These are phyloP conservation scores for Myanophis thanlyinensis DNA, from an alignment of 2,113 vertebrate genomes.

Conservation along the genomic window DNA sequence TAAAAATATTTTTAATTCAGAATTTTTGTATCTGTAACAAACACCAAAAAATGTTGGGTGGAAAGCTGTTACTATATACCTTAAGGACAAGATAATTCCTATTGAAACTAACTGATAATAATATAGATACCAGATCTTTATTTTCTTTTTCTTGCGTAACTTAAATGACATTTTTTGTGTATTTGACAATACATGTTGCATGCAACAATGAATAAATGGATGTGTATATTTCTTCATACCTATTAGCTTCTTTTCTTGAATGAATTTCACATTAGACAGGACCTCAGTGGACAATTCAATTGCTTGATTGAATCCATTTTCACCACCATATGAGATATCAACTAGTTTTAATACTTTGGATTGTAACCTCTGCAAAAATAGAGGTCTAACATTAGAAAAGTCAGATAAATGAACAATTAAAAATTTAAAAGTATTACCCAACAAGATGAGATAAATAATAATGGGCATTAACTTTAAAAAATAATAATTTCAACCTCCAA, in stretches of 20 bases:
- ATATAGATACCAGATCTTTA: neutral
- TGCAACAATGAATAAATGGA: neutral
- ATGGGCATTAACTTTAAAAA: neutral
- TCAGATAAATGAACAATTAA: neutral
- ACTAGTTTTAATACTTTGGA: constrained; percentile 99
- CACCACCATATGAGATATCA: constrained; percentile 98
- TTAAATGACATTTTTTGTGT: neutral
- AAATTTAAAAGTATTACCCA: neutral
- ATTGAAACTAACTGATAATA: neutral
- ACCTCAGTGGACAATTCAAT: constrained; percentile 98
- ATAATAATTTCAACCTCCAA: neutral
- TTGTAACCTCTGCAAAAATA: constrained; percentile 86
- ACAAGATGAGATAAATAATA: neutral
- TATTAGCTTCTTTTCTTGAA: constrained; percentile 99
- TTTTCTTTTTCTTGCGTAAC: neutral
- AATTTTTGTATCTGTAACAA: neutral
- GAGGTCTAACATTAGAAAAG: neutral
- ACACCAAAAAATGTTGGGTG: neutral
- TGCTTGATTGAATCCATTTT: constrained; percentile 99
- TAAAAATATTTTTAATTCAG: neutral
- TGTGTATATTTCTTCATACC: constrained; percentile 70
- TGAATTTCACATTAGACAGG: constrained; percentile 99
- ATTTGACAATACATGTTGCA: neutral
- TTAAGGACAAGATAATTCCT: neutral
- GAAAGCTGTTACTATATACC: neutral